These are phyloP conservation scores for Plectus sambesii DNA, from an alignment of 1,140 invertebrate genomes.

Conservation along the genomic window DNA sequence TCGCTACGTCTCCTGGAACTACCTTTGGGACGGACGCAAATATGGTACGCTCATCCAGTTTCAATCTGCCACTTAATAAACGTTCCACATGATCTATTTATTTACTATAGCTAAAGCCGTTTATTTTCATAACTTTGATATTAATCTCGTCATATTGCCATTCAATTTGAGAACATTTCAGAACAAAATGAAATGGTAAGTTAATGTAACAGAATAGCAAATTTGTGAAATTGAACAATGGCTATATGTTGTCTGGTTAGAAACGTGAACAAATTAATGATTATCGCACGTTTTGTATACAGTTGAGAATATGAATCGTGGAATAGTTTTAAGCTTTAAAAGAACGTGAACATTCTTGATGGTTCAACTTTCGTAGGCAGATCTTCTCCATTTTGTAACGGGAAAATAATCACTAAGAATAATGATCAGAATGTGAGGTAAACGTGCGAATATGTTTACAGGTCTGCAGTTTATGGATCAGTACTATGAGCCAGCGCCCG, in stretches of 20 bases:
- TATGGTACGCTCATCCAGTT: constrained; percentile 20
- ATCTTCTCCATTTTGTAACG: constrained; percentile 1
- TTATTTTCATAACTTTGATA: constrained; percentile 4
- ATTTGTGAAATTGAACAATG: constrained; percentile 3
- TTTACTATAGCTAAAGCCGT: neutral
- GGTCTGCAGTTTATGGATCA: constrained; percentile 41
- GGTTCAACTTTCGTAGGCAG: neutral
- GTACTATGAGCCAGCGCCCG: constrained; percentile 42
- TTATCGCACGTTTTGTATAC: too few relatives aligned
- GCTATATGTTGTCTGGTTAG: neutral
- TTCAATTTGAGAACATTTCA: neutral
- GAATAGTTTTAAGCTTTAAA: too few relatives aligned
- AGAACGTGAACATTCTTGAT: too few relatives aligned
- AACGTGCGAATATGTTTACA: constrained; percentile 3
- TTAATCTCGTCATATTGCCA: neutral
- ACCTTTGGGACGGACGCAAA: constrained; percentile 34
- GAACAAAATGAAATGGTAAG: constrained; percentile 3
- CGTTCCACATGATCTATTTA: too few relatives aligned
- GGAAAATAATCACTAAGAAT: neutral
- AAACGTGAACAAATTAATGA: too few relatives aligned
- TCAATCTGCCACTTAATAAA: constrained; percentile 1
- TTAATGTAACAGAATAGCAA: neutral
- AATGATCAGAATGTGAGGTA: neutral
- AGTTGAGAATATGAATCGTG: too few relatives aligned
- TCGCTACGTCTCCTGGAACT: constrained; percentile 28